Evolutionary conservation across 2,888 invertebrate genomes (phyloP).

Genomic region (Homarus gammarus): DNA sequence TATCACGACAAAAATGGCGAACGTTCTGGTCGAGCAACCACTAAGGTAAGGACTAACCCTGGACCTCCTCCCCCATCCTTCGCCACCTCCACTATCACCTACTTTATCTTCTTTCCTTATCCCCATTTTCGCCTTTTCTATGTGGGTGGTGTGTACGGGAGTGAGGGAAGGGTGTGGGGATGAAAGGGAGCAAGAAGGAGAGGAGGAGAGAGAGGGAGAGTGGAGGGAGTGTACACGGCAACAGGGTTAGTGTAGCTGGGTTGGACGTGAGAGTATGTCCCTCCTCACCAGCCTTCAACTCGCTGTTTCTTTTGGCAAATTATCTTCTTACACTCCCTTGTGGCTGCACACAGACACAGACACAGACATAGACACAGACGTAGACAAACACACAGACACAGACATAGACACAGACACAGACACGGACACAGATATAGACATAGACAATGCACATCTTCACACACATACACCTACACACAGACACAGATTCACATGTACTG

Average conservation of each 20-base stretch:
- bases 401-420: too few relatives aligned
- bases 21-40: neutral
- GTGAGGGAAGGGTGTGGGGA: neutral
- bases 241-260: slow-evolving; percentile 17
- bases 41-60: too few relatives aligned
- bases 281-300: neutral
- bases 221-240: slow-evolving; percentile 16
- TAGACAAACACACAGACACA: slow-evolving; percentile 13
- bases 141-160: neutral
- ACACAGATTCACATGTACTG: neutral
- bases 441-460: neutral
- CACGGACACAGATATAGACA: too few relatives aligned
- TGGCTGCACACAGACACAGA: neutral
- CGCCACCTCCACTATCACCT: neutral
- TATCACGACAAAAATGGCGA: neutral
- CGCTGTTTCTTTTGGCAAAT: neutral
- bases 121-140: neutral
- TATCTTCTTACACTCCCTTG: slow-evolving; percentile 1
- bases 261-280: slow-evolving; percentile 46
- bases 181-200: too few relatives aligned
- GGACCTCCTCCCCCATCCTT: too few relatives aligned
- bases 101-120: neutral
- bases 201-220: slow-evolving; percentile 7
- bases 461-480: neutral
- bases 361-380: slow-evolving; percentile 6